Conservation (phyloP, 2,888 invertebrate genomes). For the Ptychoptera contaminata region DNA sequence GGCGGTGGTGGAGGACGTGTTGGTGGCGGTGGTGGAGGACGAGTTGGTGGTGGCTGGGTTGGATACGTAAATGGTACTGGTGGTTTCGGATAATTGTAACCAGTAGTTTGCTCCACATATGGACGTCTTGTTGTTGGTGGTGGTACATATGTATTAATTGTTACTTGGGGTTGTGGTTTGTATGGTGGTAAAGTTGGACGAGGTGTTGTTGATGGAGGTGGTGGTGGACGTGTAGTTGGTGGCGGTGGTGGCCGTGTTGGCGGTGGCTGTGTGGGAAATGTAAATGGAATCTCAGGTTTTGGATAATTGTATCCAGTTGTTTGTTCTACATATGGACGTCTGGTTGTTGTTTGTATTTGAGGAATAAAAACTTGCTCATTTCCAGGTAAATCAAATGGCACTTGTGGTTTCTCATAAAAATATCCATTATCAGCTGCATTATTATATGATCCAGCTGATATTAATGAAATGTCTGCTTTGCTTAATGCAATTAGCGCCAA, state of each 20-base stretch:
- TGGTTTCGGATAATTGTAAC: background rate
- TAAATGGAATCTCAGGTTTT: background rate
- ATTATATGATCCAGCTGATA: conserved; percentile 2
- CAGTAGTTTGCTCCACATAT: background rate
- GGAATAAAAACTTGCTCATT: no score
- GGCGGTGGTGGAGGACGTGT: no score
- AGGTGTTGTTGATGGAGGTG: no score
- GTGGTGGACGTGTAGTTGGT: background rate
- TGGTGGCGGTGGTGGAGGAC: conserved; percentile 2
- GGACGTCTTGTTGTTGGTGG: background rate
- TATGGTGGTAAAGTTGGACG: no score
- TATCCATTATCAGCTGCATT: conserved; percentile 1
- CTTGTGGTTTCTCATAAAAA: conserved; percentile 1
- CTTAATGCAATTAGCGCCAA: conserved; percentile 1
- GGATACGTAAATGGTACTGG: background rate
- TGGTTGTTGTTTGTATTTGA: background rate
- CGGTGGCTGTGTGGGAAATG: conserved; percentile 4
- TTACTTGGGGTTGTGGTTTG: no score
- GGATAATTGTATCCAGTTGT: background rate
- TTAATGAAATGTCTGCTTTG: conserved; percentile 3
- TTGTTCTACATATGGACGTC: background rate
- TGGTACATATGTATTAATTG: no score
- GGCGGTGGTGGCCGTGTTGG: conserved; percentile 6
- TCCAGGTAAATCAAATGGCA: background rate
- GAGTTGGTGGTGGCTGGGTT: background rate